Conservation (phyloP, 2,888 invertebrate genomes). For the Torymus aiolomorphi region DNA sequence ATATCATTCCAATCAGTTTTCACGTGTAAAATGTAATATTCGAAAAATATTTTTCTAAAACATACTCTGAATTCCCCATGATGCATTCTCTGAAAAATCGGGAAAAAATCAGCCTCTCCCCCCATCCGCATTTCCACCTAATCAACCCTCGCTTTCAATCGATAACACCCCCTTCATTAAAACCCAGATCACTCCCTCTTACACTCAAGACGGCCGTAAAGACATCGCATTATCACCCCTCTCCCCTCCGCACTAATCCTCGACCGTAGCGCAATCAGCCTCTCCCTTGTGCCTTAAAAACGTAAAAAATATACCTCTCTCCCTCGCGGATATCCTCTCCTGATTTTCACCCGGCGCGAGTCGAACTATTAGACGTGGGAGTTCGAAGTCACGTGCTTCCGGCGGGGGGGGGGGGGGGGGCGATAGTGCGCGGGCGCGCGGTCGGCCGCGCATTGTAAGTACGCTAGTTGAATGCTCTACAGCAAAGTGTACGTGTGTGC, state of each 20-base stretch:
- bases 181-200: background rate
- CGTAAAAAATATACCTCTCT: too few species aligned
- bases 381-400: constrained; percentile 44
- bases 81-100: too few species aligned
- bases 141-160: background rate
- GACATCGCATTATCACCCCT: too few species aligned
- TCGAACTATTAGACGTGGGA: constrained; percentile 18
- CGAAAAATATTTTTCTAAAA: too few species aligned
- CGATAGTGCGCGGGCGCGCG: constrained; percentile 53
- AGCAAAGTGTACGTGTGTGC: constrained; percentile 59
- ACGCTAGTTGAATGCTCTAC: constrained; percentile 58
- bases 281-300: background rate
- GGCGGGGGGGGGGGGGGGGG: background rate
- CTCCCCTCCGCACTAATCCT: constrained; percentile 9
- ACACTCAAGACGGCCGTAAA: too few species aligned
- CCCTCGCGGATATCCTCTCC: too few species aligned
- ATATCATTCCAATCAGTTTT: too few species aligned
- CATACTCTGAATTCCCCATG: too few species aligned
- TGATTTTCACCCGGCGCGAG: too few species aligned
- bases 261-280: constrained; percentile 27
- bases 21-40: too few species aligned
- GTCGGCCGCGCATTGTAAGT: constrained; percentile 54
- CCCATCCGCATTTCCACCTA: too few species aligned
- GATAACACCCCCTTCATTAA: background rate
- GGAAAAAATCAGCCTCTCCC: too few species aligned